Evolutionary conservation across 1,140 invertebrate genomes (phyloP).

Genomic region (Achatina immaculata): DNA sequence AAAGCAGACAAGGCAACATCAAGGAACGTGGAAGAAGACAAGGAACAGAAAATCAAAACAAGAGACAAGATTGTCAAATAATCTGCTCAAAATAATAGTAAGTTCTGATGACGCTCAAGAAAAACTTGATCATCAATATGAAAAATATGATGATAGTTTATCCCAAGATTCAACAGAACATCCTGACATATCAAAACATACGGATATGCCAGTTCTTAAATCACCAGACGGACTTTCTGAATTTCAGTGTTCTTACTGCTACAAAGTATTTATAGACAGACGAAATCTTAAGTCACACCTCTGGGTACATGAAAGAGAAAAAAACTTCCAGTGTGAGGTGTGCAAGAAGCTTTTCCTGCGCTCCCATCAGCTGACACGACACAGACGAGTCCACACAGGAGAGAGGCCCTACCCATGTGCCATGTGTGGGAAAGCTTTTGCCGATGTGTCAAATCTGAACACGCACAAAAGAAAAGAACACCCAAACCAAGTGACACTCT

Average conservation of each 20-base stretch:
- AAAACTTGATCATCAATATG: neutral
- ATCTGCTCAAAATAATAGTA: neutral
- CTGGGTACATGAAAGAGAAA: constrained; percentile 26
- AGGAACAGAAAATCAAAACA: neutral
- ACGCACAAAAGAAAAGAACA: constrained; percentile 23
- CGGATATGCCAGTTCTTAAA: neutral
- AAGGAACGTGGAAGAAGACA: neutral
- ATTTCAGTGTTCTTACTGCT: constrained; percentile 24
- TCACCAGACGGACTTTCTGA: neutral
- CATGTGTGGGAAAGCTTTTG: constrained; percentile 12
- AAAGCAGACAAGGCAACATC: neutral
- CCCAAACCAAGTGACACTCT: neutral
- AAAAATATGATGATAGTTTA: neutral
- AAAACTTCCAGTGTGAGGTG: neutral
- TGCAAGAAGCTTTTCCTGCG: constrained; percentile 16
- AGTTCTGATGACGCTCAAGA: neutral
- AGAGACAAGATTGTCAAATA: neutral
- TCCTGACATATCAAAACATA: neutral
- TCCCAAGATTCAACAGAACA: neutral
- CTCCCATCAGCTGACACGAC: constrained; percentile 18
- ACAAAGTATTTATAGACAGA: constrained; percentile 22
- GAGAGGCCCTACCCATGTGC: constrained; percentile 17
- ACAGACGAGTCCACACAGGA: constrained; percentile 10
- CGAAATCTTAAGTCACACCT: constrained; percentile 22
- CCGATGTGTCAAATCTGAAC: constrained; percentile 21